Evolutionary conservation across 1,140 invertebrate species (phyloP).

Genomic region (Ectropis grisescens): DNA sequence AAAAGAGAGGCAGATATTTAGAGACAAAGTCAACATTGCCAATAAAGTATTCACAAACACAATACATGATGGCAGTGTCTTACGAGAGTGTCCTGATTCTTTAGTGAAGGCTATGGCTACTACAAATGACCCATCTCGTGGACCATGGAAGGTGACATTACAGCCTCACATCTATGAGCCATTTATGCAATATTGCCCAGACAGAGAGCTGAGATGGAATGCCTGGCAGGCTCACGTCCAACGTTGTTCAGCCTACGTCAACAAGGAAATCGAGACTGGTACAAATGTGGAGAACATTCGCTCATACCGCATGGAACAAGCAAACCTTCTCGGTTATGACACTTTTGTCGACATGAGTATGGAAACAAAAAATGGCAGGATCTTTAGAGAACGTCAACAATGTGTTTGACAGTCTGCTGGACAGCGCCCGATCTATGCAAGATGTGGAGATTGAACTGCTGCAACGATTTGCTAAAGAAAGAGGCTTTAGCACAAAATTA

Average conservation of each 20-base stretch:
- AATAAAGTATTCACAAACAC: slow-evolving; percentile 76
- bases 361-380: slow-evolving; percentile 95
- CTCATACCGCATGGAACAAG: slow-evolving; percentile 76
- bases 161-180: slow-evolving; percentile 78
- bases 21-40: slow-evolving; percentile 74
- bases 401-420: slow-evolving; percentile 78
- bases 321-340: slow-evolving; percentile 83
- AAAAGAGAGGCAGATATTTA: slow-evolving; percentile 72
- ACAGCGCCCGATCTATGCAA: slow-evolving; percentile 79
- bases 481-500: slow-evolving; percentile 79
- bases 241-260: slow-evolving; percentile 76
- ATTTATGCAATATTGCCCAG: slow-evolving; percentile 88
- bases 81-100: slow-evolving; percentile 82
- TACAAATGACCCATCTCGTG: slow-evolving; percentile 75
- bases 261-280: slow-evolving; percentile 79
- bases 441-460: slow-evolving; percentile 81
- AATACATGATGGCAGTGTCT: slow-evolving; percentile 75
- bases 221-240: slow-evolving; percentile 83
- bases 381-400: slow-evolving; percentile 82
- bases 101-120: slow-evolving; percentile 77
- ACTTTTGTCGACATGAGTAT: slow-evolving; percentile 89
- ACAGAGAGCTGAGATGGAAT: slow-evolving; percentile 82
- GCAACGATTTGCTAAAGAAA: slow-evolving; percentile 80
- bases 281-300: slow-evolving; percentile 84
- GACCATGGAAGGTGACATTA: slow-evolving; percentile 85